Base-by-base conservation (phyloP, 2,113 vertebrate genomes). In the Phrynocephalus versicolor region DNA sequence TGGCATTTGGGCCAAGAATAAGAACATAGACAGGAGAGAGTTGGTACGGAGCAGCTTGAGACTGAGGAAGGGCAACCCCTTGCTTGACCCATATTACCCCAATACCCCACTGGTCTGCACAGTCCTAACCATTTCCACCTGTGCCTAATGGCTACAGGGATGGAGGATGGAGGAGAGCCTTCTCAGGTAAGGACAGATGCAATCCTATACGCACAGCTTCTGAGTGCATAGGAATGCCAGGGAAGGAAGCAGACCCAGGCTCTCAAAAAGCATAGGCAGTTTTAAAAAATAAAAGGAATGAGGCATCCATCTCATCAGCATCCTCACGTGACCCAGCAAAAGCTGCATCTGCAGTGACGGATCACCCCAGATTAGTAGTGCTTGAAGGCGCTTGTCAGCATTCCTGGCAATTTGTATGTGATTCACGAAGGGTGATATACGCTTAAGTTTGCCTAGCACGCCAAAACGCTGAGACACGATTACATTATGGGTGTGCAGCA, bases 401-500 rank as follows among this genome's bases (percentile, higher is more conserved):
- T 88, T 77, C 87, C 0, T 0, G 69, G 77, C 77, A 76, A 7
- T 88, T 76, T 86, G 88, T 90, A 81, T 88, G 86, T 74, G 85
- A 10, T 87, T 88, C 35, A 10, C 87, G 88, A 70, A 88, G 84
- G 6, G 69, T 88, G 89, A 71, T 70, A 10, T 2, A 71, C 27
- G 70, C 83, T 85, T 69, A 73, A 85, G 1, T 84, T 87, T 86
- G 72, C 87, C 75, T 39, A 79, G 67, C 81, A 79, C 79, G 0
- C 73, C 6, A 84, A 90, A 45, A 21, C 87, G 91, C 91, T 91
- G 90, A 94, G 88, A n/a, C 71, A 37, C 7, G 79, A 69, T 79
- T 88, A 88, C 86, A 82, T 92, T 78, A 80, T 83, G 77, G 90
- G 84, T 86, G 55, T 55, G 0, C 6, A 27, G 87, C 85, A 67